Evolutionary conservation across 2,797 vertebrate species (phyloP).

Genomic region (Phrynocephalus forsythii): DNA sequence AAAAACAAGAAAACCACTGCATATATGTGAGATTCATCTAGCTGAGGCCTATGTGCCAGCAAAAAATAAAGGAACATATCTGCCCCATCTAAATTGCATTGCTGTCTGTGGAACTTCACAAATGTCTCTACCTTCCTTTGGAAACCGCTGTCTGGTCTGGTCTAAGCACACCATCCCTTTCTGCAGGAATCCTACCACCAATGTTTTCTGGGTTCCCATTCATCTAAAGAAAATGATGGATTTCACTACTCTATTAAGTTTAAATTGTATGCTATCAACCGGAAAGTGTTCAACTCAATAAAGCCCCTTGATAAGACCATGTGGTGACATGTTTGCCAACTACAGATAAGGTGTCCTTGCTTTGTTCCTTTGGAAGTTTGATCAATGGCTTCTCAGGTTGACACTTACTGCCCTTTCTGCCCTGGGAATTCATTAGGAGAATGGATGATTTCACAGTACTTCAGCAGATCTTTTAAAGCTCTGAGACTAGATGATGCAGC

Average conservation of each 20-base stretch:
- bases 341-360: conserved; percentile 38
- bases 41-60: background rate
- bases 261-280: background rate
- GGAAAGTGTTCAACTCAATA: conserved; percentile 14
- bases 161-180: background rate
- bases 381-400: conserved; percentile 24
- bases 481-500: background rate
- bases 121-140: background rate
- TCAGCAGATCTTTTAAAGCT: conserved; percentile 4
- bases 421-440: background rate
- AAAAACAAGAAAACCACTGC: background rate
- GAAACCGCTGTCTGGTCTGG: background rate
- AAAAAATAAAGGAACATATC: background rate
- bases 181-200: background rate
- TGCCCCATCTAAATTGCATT: background rate
- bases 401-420: conserved; percentile 33
- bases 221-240: conserved; percentile 14
- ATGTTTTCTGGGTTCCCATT: background rate
- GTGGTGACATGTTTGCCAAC: conserved; percentile 40
- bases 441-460: background rate
- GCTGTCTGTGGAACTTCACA: background rate
- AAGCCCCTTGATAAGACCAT: background rate
- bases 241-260: background rate
- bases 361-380: conserved; percentile 30
- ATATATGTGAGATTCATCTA: background rate